Evolutionary conservation across 2,888 invertebrate species (phyloP), one percentile per base, ranked within the genome.

Genomic region (Pollenia amentaria): DNA sequence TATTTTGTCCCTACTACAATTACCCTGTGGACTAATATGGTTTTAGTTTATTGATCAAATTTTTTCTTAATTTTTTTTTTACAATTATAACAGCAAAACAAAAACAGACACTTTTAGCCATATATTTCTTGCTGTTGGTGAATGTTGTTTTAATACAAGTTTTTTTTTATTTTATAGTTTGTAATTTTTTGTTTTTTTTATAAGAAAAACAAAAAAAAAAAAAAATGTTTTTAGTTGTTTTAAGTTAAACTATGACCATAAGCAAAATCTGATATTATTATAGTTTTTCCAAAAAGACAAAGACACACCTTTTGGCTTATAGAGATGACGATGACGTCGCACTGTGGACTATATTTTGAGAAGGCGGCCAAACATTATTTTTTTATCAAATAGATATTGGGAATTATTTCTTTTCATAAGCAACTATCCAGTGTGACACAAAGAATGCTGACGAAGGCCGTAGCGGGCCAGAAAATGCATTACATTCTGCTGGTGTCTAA

Each of bases 101-200:
- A 55, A 18, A 46, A 51, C 46, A n/a, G 51, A 69, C 18, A 51
- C 14, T 78, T 40, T 48, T 62, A 62, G 16, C 7, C 70, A n/a
- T 29, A 44, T 21, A 12, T 18, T 21, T 29, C 14, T 53, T 29
- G 62, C 14, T 12, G 40, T 12, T 62, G 64, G 79, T 86, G 86
- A 83, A 83, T 86, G 79, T 86, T 83, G 86, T 86, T 82, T 79
- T 53, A 64, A 46, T 48, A 75, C 86, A 86, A 79, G 70, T 86
- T 86, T 75, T 69, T 73, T 21, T 51, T 11, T 3, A n/a, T 65
- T 42, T 75, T 21, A 21, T 42, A 51, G 64, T 72, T 57, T 53
- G 14, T 4, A 12, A 16, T n/a, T 11, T 48, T 62, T 48, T 38
- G 7, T 44, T 29, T n/a, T 21, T 46, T 1, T n/a, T 44, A 65